A percentile compares a stretch with the other conserved stretches of the same genome.
phyloP scores from a whole-genome alignment of 2,113 vertebrate genomes.

The Bubo scandiacus region DNA sequence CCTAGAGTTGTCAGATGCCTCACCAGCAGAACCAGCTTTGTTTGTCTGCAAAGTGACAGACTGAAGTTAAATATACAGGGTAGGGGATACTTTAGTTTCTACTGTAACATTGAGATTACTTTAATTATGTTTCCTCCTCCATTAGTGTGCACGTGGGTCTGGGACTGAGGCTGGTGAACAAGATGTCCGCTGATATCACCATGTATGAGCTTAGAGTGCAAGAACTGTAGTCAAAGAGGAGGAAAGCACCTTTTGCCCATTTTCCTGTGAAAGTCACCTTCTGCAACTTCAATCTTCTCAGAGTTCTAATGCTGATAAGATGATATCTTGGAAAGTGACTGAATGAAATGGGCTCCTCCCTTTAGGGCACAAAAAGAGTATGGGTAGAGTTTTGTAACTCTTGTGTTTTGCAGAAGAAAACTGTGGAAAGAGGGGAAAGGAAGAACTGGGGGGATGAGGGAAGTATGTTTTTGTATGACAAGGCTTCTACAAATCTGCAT shows the following conservation, averaged over 20 bases:
- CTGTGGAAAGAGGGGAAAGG: neutral
- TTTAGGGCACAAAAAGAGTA: neutral
- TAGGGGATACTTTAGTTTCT: neutral
- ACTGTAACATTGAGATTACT: neutral
- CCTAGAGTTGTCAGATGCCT: neutral
- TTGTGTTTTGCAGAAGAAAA: neutral
- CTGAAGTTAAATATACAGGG: neutral
- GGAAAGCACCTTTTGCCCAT: neutral
- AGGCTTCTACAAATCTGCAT: neutral
- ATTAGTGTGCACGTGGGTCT: neutral
- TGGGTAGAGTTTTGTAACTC: neutral
- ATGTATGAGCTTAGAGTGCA: neutral
- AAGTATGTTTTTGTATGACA: neutral
- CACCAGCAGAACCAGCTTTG: neutral
- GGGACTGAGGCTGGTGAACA: neutral
- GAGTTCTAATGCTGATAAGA: neutral
- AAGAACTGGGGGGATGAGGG: neutral
- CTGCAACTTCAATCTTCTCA: neutral
- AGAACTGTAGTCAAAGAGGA: neutral
- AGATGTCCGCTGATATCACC: accelerated
- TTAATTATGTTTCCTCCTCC: neutral
- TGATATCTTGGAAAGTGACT: neutral
- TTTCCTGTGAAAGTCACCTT: neutral
- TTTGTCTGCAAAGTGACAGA: neutral
- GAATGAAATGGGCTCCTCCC: neutral